Conservation (phyloP, 1,140 invertebrate genomes). For the Temnothorax longispinosus region DNA sequence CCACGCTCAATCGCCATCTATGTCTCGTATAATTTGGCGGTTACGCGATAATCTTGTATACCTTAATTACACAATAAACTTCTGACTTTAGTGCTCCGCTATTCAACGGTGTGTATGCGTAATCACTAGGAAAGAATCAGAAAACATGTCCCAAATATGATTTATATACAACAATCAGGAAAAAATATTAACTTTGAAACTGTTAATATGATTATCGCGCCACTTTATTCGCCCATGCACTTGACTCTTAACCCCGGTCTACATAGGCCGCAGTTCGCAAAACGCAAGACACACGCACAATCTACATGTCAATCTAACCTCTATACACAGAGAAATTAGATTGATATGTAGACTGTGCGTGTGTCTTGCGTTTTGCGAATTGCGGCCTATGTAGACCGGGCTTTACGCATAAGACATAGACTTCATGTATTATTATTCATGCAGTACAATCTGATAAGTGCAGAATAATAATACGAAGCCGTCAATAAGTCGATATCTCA, state of each 20-base stretch:
- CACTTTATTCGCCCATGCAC: background rate
- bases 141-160: background rate
- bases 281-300: no score
- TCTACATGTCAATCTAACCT: no score
- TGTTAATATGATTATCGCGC: background rate
- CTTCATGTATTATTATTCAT: background rate
- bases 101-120: background rate
- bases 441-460: background rate
- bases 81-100: background rate
- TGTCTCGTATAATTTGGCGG: background rate
- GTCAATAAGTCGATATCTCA: conserved; percentile 26
- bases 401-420: background rate
- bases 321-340: no score
- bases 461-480: conserved; percentile 2
- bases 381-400: no score
- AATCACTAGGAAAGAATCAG: background rate
- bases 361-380: no score
- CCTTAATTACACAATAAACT: conserved; percentile 3
- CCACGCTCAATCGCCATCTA: background rate
- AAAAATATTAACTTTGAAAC: conserved; percentile 1
- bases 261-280: no score
- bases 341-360: no score
- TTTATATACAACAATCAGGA: background rate
- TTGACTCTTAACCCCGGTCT: no score
- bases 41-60: background rate